phyloP scores from a whole-genome alignment of 1,140 invertebrate species.

The Liolophura sinensis region DNA sequence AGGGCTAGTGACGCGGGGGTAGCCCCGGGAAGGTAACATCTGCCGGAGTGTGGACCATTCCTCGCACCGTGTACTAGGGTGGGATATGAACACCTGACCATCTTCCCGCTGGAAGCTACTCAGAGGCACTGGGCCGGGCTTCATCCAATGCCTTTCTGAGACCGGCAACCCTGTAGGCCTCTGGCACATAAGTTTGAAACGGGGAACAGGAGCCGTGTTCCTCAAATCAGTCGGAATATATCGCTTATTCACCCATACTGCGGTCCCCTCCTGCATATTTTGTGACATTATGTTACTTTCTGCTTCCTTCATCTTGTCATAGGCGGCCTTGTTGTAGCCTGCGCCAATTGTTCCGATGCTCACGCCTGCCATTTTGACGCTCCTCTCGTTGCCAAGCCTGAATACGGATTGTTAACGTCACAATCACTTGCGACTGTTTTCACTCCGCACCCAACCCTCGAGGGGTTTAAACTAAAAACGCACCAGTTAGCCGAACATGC shows the following conservation, averaged over 20 bases:
- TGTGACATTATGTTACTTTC: too few species aligned
- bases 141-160: not conserved
- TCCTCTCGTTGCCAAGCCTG: conserved; percentile 1
- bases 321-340: conserved; percentile 5
- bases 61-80: conserved; percentile 41
- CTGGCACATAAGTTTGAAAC: conserved; percentile 40
- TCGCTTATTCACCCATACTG: conserved; percentile 49
- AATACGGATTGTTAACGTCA: too few species aligned
- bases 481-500: too few species aligned
- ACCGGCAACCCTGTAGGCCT: not conserved
- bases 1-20: conserved; percentile 21
- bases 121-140: conserved; percentile 17
- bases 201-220: conserved; percentile 42
- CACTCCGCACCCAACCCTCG: too few species aligned
- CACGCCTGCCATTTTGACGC: conserved; percentile 40
- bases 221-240: conserved; percentile 48
- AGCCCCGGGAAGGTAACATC: conserved; percentile 46
- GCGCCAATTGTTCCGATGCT: conserved; percentile 47
- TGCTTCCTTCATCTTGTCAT: too few species aligned
- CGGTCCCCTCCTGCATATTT: conserved; percentile 4
- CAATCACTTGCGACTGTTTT: too few species aligned
- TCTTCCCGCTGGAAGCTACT: conserved; percentile 32
- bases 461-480: too few species aligned
- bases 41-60: conserved; percentile 53
- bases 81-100: conserved; percentile 28